Evolutionary conservation across 2,888 invertebrate species (phyloP), one percentile per base, ranked within the genome.

Genomic region (Xanthorhoe spadicearia): DNA sequence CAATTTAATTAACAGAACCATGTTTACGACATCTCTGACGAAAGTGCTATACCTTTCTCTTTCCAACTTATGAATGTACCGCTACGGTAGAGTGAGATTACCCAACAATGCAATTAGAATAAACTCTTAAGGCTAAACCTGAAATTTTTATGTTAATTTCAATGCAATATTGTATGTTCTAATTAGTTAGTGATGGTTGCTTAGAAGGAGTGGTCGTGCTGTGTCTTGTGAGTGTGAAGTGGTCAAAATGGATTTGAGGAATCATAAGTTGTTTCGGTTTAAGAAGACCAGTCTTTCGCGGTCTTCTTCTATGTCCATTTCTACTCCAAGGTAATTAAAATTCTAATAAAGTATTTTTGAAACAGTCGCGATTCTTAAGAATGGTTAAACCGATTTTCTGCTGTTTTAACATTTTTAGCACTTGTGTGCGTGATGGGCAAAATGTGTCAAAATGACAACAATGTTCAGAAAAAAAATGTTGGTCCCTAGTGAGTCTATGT

Each of bases 61-160:
- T 75, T 90, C 83, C 66, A 75, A 65, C 84, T 63, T 71, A 77
- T 76, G 76, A 74, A 72, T 73, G 73, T 69, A 75, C 75, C 74
- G 73, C 75, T 73, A 74, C 72, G 86, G 66, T 76, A 82, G 83
- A 87, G 81, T 73, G 83, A 83, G 87, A 88, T 84, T 83, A 77
- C 81, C 79, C 76, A 83, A 84, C 85, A 84, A 81, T 85, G 85
- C 84, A 84, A 86, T 87, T 85, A 83, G 79, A 82, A 77, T 84
- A 83, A 88, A 85, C 83, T 87, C 81, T 84, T 86, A 85, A 91
- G 87, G 89, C 82, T 88, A 89, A 87, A 90, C 89, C 91, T 91
- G 92, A 92, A 92, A 90, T 90, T 87, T 43, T 88, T 90, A 92
- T 92, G 91, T 81, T 89, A 92, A 92, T 92, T 83, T 87, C 78